These are phyloP conservation scores for Enchytraeus crypticus DNA, from an alignment of 2,888 invertebrate species.

Conservation along the genomic window DNA sequence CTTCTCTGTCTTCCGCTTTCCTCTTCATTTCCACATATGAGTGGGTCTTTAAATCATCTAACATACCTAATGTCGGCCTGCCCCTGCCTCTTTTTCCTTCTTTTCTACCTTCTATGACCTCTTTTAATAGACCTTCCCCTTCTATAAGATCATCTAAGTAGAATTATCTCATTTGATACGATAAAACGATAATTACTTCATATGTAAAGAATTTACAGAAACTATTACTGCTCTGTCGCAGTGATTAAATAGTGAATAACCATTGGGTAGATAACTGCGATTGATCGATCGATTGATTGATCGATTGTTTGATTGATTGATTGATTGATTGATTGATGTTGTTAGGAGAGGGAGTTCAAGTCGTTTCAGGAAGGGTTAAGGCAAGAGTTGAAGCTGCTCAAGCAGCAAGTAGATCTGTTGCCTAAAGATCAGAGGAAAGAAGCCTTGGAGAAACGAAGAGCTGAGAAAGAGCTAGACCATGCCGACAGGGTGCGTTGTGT, in stretches of 20 bases:
- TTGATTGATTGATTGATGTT: background rate
- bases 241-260: background rate
- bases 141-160: too few relatives aligned
- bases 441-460: conserved; percentile 70
- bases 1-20: too few relatives aligned
- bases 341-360: conserved; percentile 75
- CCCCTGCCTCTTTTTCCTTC: too few relatives aligned
- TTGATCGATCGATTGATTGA: background rate
- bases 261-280: background rate
- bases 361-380: conserved; percentile 86
- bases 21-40: too few relatives aligned
- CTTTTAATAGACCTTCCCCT: too few relatives aligned
- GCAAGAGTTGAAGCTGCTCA: conserved; percentile 81
- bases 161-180: background rate
- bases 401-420: conserved; percentile 79
- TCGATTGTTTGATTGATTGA: background rate
- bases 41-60: too few relatives aligned
- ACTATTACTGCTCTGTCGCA: background rate
- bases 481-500: conserved; percentile 56
- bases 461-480: conserved; percentile 82
- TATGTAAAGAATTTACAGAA: background rate
- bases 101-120: too few relatives aligned
- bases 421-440: conserved; percentile 87
- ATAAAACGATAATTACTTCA: too few relatives aligned
- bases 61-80: too few relatives aligned